Evolutionary conservation across 2,113 vertebrate genomes (phyloP), one percentile per base, ranked within the genome.

Genomic region (Clarias macrocephalus): DNA sequence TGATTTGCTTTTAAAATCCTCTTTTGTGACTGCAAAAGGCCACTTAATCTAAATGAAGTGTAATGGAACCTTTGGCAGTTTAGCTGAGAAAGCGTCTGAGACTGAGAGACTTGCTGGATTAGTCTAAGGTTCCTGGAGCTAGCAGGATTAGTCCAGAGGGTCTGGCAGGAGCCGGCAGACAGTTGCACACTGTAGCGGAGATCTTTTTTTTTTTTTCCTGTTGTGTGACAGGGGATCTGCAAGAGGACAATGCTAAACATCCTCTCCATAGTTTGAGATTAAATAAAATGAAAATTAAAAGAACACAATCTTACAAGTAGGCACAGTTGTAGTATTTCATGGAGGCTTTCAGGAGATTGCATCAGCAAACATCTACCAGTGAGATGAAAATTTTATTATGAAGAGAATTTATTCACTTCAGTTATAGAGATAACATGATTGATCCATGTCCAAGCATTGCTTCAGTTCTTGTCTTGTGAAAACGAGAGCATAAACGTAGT

Each of bases 101-200:
- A 91, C 90, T 88, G 84, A 87, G 91, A 91, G 89, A 91, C 92
- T 89, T 66, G 85, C 72, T 68, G 91, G 94, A 95, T 95, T 94
- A 94, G 92, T 94, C 86, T 94, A 89, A 84, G 91, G 92, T 92
- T 95, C 91, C 94, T 91, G 88, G 86, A 93, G 91, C 90, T 92
- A 83, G 89, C 37, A 75, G 93, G 95, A 95, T 95, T 93, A 95
- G 91, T 92, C 88, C 82, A 86, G 83, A 83, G 80, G 90, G 89
- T 88, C 88, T 87, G 87, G 91, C 75, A 83, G 80, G 75, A 52
- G 66, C 28, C 72, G 87, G 60, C 90, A 88, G 91, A 92, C 88
- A 89, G 90, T 88, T 90, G 84, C 80, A 89, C 87, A 91, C 89
- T 65, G 33, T 85, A 60, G 90, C 85, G 88, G 85, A 92, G 92